Conservation (phyloP, 2,888 invertebrate species). For the Cactoblastis cactorum region DNA sequence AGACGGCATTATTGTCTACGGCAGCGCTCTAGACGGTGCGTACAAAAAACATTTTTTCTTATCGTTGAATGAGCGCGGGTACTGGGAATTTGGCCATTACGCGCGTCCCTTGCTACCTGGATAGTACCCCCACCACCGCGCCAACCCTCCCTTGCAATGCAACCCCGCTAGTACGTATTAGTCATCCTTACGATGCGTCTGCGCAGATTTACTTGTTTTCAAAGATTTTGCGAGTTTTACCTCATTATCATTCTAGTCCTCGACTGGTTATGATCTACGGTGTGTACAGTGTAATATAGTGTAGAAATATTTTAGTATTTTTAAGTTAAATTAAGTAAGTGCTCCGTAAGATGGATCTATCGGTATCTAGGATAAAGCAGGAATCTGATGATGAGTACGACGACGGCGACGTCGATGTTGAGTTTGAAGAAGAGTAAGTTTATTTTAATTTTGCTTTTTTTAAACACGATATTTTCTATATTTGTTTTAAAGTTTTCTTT, state of each 20-base stretch:
- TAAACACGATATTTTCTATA: too few relatives aligned
- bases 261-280: slow-evolving; percentile 35
- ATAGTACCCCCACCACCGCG: slow-evolving; percentile 32
- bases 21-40: slow-evolving; percentile 31
- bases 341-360: slow-evolving; percentile 69
- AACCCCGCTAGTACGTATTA: slow-evolving; percentile 37
- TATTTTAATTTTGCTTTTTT: background rate
- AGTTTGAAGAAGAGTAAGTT: slow-evolving; percentile 20
- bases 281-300: slow-evolving; percentile 37
- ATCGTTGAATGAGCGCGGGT: slow-evolving; percentile 45
- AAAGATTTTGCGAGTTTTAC: slow-evolving; percentile 20
- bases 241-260: slow-evolving; percentile 26
- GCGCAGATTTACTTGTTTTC: slow-evolving; percentile 34
- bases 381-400: slow-evolving; percentile 54
- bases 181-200: slow-evolving; percentile 47
- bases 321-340: too few relatives aligned
- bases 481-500: too few relatives aligned
- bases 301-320: slow-evolving; percentile 29
- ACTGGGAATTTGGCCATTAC: slow-evolving; percentile 51
- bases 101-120: slow-evolving; percentile 61
- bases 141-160: slow-evolving; percentile 21
- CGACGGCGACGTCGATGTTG: slow-evolving; percentile 48
- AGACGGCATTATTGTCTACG: background rate
- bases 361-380: slow-evolving; percentile 57
- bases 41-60: slow-evolving; percentile 32